A percentile compares a stretch with the other conserved stretches of the same genome.
These are phyloP conservation scores for Dromococcyx pavoninus DNA, from an alignment of 2,797 vertebrate genomes.

Conservation along the genomic window DNA sequence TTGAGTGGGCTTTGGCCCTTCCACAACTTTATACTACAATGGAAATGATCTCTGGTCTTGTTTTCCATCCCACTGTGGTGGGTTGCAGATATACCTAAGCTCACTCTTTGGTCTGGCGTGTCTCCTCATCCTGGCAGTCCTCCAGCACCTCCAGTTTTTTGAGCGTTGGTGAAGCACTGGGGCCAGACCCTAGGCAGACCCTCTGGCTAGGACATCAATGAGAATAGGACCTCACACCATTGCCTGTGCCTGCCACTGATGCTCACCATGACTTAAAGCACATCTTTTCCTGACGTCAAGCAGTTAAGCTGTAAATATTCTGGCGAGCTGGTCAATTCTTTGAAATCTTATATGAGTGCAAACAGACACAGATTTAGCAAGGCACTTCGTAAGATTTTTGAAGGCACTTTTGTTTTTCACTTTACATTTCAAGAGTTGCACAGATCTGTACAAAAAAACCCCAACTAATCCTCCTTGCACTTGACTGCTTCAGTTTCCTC, in stretches of 20 bases:
- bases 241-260: fast-evolving
- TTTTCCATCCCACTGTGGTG: fast-evolving
- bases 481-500: not conserved
- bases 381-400: not conserved
- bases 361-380: not conserved
- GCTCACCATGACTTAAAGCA: not conserved
- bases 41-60: not conserved
- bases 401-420: not conserved
- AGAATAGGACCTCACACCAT: not conserved
- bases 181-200: not conserved
- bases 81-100: not conserved
- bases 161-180: fast-evolving
- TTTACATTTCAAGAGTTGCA: not conserved
- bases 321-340: not conserved
- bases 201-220: not conserved
- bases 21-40: not conserved
- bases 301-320: not conserved
- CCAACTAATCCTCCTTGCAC: not conserved
- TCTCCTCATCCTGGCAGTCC: not conserved
- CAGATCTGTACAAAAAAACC: not conserved
- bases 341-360: not conserved
- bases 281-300: not conserved
- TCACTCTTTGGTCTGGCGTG: not conserved
- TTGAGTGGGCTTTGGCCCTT: not conserved
- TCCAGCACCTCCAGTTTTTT: not conserved